Evolutionary conservation across 1,140 invertebrate genomes (phyloP).

Genomic region (Drosophila ogumai): DNA sequence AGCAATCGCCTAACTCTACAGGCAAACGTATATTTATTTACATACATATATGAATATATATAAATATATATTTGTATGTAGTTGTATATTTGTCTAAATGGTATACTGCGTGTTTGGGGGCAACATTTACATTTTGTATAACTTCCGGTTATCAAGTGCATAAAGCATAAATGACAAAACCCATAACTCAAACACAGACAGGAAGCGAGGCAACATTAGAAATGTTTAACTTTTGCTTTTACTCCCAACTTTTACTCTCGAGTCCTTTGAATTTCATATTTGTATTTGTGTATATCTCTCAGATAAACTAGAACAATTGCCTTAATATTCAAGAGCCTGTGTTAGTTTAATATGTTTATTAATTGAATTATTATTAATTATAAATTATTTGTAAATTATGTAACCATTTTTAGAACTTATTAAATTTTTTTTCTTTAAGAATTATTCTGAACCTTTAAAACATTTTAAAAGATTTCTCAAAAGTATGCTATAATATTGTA

Average conservation of each 20-base stretch:
- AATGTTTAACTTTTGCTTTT: constrained; percentile 48
- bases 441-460: too few species aligned
- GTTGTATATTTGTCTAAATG: constrained; percentile 10
- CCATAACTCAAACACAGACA: constrained; percentile 56
- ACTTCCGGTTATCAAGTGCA: constrained; percentile 51
- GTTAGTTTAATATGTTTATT: background rate
- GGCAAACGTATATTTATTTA: constrained; percentile 3
- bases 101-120: background rate
- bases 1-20: constrained; percentile 27
- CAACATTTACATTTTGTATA: constrained; percentile 65
- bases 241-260: constrained; percentile 31
- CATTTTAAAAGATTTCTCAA: too few species aligned
- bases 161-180: constrained; percentile 50
- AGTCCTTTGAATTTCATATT: constrained; percentile 14
- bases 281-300: background rate
- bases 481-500: too few species aligned
- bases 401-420: too few species aligned
- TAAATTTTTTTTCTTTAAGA: too few species aligned
- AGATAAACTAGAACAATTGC: constrained; percentile 1
- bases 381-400: background rate
- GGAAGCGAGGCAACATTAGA: constrained; percentile 10
- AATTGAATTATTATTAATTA: background rate
- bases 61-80: constrained; percentile 1
- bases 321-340: too few species aligned
- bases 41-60: background rate